These are phyloP conservation scores for Taxidea taxus DNA, from an alignment of 2,113 vertebrate genomes.

Conservation along the genomic window DNA sequence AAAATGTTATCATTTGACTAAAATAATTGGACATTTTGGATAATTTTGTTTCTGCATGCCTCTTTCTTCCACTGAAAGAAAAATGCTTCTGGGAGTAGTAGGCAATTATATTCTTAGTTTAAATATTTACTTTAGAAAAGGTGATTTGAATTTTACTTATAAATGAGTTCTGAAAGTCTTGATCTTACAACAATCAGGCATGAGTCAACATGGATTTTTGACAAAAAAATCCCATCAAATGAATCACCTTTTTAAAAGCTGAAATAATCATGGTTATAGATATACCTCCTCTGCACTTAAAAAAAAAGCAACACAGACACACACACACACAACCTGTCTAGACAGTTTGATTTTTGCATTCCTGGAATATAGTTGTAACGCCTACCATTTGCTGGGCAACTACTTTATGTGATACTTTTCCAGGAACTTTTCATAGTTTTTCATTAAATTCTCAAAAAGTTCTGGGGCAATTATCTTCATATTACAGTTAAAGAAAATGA, in stretches of 20 bases:
- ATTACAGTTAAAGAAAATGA: background rate
- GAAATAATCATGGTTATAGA: constrained; percentile 15
- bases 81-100: constrained; percentile 23
- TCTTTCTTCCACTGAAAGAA: background rate
- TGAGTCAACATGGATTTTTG: constrained; percentile 54
- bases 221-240: constrained; percentile 10
- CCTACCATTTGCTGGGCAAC: background rate
- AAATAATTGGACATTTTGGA: background rate
- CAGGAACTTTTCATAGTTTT: constrained; percentile 23
- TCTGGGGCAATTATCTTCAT: background rate
- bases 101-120: constrained; percentile 11
- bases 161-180: constrained; percentile 2
- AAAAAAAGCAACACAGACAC: background rate
- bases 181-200: background rate
- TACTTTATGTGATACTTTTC: background rate
- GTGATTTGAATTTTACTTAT: constrained; percentile 32
- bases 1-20: background rate
- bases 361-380: constrained; percentile 39
- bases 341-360: constrained; percentile 63
- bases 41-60: background rate
- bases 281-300: background rate
- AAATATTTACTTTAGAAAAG: constrained; percentile 40
- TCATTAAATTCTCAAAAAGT: constrained; percentile 29
- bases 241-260: constrained; percentile 21
- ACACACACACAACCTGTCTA: background rate